Conservation (phyloP, 2,888 invertebrate genomes). For the Alitta virens region DNA sequence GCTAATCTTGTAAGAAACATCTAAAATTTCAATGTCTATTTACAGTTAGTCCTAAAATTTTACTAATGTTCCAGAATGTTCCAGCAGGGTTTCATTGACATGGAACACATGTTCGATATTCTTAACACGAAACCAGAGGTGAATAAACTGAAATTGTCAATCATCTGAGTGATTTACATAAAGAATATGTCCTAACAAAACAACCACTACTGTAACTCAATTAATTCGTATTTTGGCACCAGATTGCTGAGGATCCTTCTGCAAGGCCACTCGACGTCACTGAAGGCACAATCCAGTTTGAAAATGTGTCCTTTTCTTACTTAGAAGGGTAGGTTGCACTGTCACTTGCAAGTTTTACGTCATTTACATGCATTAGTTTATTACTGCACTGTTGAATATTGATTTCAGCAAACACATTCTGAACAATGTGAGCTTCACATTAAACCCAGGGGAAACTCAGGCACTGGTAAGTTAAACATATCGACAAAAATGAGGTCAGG, state of each 20-base stretch:
- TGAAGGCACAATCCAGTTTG: constrained; percentile 72
- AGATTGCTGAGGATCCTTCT: constrained; percentile 63
- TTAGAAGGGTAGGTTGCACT: constrained; percentile 60
- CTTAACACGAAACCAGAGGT: constrained; percentile 78
- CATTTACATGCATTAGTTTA: no score
- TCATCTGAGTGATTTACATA: no score
- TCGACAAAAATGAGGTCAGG: no score
- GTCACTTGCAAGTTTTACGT: no score
- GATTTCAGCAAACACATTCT: constrained; percentile 34
- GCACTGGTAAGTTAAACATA: constrained; percentile 40
- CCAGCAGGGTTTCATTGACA: constrained; percentile 92
- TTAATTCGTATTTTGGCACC: background rate
- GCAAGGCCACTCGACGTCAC: constrained; percentile 62
- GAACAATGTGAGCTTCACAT: constrained; percentile 55
- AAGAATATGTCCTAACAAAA: no score
- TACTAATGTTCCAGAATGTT: constrained; percentile 74
- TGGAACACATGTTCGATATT: constrained; percentile 97
- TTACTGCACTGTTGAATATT: no score
- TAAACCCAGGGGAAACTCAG: constrained; percentile 80
- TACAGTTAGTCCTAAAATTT: background rate
- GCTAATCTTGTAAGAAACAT: no score
- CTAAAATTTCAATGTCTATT: background rate
- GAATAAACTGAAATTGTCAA: no score
- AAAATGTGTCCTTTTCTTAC: constrained; percentile 84
- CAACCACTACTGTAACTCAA: no score